Evolutionary conservation across 2,888 invertebrate species (phyloP).

Genomic region (Orchesella flavescens): DNA sequence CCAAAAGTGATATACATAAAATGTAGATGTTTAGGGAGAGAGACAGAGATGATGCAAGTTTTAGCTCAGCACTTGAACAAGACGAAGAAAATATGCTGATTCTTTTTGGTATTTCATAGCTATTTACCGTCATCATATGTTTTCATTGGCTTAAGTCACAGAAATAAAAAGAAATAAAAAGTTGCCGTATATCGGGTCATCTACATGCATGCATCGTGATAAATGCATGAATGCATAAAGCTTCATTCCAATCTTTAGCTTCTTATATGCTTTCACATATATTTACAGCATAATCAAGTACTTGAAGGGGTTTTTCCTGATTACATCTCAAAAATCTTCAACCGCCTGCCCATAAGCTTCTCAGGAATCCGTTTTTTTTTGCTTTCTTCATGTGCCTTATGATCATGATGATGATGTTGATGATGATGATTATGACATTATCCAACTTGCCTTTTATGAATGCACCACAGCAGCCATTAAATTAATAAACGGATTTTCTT

Average conservation of each 20-base stretch:
- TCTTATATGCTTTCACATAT: not conserved
- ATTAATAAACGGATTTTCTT: slow-evolving; percentile 61
- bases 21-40: no score
- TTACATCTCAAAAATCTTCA: slow-evolving; percentile 50
- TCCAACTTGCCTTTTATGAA: slow-evolving; percentile 55
- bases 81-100: slow-evolving; percentile 46
- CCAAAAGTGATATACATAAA: not conserved
- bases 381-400: slow-evolving; percentile 41
- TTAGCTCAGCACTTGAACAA: not conserved
- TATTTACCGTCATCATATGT: slow-evolving; percentile 33
- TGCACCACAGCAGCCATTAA: slow-evolving; percentile 58
- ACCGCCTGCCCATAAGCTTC: slow-evolving; percentile 46
- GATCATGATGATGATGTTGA: slow-evolving; percentile 19
- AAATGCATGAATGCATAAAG: not conserved
- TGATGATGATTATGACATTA: slow-evolving; percentile 61
- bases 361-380: slow-evolving; percentile 43
- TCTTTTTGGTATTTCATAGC: slow-evolving; percentile 14
- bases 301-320: slow-evolving; percentile 44
- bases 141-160: slow-evolving; percentile 33
- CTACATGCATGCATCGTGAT: not conserved
- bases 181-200: not conserved
- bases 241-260: not conserved
- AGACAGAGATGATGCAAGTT: not conserved
- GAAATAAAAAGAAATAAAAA: slow-evolving; percentile 2
- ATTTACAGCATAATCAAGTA: slow-evolving; percentile 31